phyloP scores from a whole-genome alignment of 2,113 vertebrate species.

The Tragelaphus strepsiceros region DNA sequence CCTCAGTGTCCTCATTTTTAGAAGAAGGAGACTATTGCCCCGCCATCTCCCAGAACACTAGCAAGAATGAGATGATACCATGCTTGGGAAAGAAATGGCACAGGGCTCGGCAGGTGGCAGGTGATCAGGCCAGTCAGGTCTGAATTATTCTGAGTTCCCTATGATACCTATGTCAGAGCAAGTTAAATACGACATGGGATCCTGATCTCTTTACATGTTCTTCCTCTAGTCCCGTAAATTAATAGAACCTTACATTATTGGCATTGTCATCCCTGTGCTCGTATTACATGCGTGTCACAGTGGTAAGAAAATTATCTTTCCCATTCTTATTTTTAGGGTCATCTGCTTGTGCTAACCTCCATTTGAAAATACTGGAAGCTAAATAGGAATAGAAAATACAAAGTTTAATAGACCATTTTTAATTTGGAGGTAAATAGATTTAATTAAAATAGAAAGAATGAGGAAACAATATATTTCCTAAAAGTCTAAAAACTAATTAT shows the following conservation, averaged over 20 bases:
- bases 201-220: background rate
- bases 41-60: background rate
- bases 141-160: background rate
- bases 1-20: background rate
- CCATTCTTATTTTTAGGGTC: slow-evolving; percentile 27
- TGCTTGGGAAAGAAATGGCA: background rate
- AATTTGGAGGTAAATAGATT: background rate
- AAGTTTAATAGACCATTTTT: background rate
- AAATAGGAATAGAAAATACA: slow-evolving; percentile 46
- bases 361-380: slow-evolving; percentile 57
- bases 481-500: background rate
- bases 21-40: background rate
- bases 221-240: background rate
- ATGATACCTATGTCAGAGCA: background rate
- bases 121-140: background rate
- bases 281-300: background rate
- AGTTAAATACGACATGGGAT: background rate
- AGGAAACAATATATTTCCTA: background rate
- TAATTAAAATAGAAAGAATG: background rate
- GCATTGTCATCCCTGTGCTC: background rate
- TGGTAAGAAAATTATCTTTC: background rate
- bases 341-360: slow-evolving; percentile 65
- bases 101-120: too few species aligned
- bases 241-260: background rate
- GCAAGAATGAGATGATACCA: background rate